phyloP scores from a whole-genome alignment of 2,797 vertebrate species.

The Hippoglossus hippoglossus region DNA sequence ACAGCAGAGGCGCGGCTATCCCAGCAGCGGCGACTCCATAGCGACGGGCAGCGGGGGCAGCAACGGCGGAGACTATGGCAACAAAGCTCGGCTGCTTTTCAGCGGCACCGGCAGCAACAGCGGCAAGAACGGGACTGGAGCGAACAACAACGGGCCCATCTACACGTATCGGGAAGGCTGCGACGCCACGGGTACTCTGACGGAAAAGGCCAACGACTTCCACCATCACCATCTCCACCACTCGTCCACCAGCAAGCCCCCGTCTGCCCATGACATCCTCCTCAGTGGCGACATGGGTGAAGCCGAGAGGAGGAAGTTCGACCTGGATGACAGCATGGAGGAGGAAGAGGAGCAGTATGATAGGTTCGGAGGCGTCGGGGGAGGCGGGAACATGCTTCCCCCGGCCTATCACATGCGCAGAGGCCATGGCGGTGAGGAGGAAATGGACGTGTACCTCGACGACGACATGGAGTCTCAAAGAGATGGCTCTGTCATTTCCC shows the following conservation, averaged over 20 bases:
- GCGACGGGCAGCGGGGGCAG: slow-evolving; percentile 64
- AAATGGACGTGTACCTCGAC: slow-evolving; percentile 76
- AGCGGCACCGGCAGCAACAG: slow-evolving; percentile 50
- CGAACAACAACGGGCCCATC: slow-evolving; percentile 81
- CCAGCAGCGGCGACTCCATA: slow-evolving; percentile 69
- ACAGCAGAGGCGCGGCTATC: slow-evolving; percentile 72
- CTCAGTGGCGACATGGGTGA: slow-evolving; percentile 77
- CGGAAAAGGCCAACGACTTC: slow-evolving; percentile 76
- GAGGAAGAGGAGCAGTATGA: slow-evolving; percentile 83
- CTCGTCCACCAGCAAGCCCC: slow-evolving; percentile 25
- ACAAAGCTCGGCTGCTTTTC: slow-evolving; percentile 86
- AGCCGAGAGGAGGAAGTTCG: slow-evolving; percentile 81
- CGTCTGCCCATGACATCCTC: slow-evolving; percentile 78
- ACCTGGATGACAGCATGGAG: slow-evolving; percentile 83
- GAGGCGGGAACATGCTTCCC: slow-evolving; percentile 52
- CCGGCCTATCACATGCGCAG: slow-evolving; percentile 73
- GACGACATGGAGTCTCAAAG: slow-evolving; percentile 93
- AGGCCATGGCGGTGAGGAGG: slow-evolving; percentile 50
- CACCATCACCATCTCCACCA: slow-evolving; percentile 67
- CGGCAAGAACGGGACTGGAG: slow-evolving; percentile 74
- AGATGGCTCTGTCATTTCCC: slow-evolving; percentile 92
- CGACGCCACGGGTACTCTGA: slow-evolving; percentile 79
- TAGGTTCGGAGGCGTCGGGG: slow-evolving; percentile 65
- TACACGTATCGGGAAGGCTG: slow-evolving; percentile 85
- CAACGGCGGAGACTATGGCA: slow-evolving; percentile 77